Evolutionary conservation across 2,888 invertebrate genomes (phyloP).

Genomic region (Drosophila subsilvestris): DNA sequence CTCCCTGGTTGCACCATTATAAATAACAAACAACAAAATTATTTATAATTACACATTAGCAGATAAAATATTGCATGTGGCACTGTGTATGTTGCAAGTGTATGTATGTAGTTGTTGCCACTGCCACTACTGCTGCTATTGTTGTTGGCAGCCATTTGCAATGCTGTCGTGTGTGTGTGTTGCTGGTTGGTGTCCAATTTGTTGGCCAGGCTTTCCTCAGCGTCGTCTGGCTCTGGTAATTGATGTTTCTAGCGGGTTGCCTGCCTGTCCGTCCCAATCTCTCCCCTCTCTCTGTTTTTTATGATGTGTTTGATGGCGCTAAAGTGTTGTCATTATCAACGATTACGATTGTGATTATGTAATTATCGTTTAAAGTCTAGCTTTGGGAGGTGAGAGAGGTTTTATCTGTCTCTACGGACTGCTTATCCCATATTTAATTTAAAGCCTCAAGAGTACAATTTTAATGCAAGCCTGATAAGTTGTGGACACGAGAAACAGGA

Average conservation of each 20-base stretch:
- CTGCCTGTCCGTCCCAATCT: constrained; percentile 11
- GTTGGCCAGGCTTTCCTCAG: constrained; percentile 38
- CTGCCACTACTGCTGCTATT: neutral
- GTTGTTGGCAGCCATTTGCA: constrained; percentile 36
- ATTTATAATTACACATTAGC: constrained; percentile 77
- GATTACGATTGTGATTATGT: constrained; percentile 58
- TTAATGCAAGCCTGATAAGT: neutral
- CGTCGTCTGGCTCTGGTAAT: constrained; percentile 46
- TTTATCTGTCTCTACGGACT: neutral
- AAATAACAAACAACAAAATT: constrained; percentile 66
- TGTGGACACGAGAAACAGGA: neutral
- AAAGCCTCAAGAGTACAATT: constrained; percentile 9
- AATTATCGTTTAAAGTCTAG: constrained; percentile 52
- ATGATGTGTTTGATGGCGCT: constrained; percentile 61
- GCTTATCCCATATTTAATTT: constrained; percentile 6
- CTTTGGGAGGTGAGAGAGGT: neutral
- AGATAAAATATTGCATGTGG: constrained; percentile 65
- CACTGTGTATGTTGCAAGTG: constrained; percentile 32
- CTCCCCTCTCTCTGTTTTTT: constrained; percentile 35
- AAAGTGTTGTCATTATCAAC: constrained; percentile 71
- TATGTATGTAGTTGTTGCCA: constrained; percentile 7
- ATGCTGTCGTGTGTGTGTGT: neutral
- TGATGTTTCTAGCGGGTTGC: constrained; percentile 51
- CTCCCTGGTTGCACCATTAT: constrained; percentile 48
- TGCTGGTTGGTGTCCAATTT: constrained; percentile 29